Conservation (phyloP, 2,113 vertebrate genomes). For the Neodontobutis hainanensis region DNA sequence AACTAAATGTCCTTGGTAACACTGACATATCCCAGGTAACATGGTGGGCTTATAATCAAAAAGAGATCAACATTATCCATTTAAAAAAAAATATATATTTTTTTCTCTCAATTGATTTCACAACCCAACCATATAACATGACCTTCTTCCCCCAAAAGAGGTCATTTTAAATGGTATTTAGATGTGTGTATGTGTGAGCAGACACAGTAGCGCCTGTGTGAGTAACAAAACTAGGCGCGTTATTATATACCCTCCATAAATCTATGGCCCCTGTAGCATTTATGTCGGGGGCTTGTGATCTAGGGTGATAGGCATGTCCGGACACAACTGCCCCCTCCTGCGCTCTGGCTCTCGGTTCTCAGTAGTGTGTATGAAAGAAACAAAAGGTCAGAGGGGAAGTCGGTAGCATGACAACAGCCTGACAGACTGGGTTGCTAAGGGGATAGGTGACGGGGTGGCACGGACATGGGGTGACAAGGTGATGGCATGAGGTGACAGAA, state of each 20-base stretch:
- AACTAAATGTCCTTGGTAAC: conserved; percentile 31
- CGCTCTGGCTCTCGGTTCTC: conserved; percentile 55
- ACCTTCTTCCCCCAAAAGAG: conserved; percentile 26
- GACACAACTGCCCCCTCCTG: conserved; percentile 61
- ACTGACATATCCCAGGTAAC: conserved; percentile 20
- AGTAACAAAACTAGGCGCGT: conserved; percentile 40
- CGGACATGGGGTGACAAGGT: conserved; percentile 68
- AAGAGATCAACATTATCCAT: conserved; percentile 14
- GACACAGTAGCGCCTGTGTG: conserved; percentile 34
- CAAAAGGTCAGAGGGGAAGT: conserved; percentile 65
- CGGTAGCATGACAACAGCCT: conserved; percentile 64
- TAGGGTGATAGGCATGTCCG: conserved; percentile 73
- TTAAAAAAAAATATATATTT: neutral
- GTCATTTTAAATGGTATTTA: conserved; percentile 55
- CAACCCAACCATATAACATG: conserved; percentile 9
- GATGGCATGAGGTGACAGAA: conserved; percentile 75
- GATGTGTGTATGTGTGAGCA: conserved; percentile 35
- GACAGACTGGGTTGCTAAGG: conserved; percentile 69
- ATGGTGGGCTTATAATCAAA: conserved; percentile 8
- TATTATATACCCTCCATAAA: conserved; percentile 71
- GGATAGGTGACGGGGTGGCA: conserved; percentile 74
- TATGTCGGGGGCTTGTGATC: conserved; percentile 67
- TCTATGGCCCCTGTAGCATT: conserved; percentile 67
- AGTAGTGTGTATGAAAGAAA: conserved; percentile 59
- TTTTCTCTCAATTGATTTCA: conserved; percentile 14